Base-by-base conservation (phyloP, 1,140 invertebrate genomes). In the Xylocopa sonorina region DNA sequence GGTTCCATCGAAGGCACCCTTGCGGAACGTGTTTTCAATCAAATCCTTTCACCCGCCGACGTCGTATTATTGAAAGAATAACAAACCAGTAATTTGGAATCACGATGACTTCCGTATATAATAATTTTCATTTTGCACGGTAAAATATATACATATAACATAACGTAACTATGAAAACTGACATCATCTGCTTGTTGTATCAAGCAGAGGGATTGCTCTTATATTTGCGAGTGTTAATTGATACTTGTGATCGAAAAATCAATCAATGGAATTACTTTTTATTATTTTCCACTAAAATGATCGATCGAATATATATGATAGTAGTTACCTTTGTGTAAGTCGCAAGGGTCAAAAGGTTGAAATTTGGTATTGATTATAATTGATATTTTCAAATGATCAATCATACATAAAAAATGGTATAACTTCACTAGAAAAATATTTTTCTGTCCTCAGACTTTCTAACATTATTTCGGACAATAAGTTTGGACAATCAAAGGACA, bases 1-100 rank as follows among this genome's bases (percentile, higher is more conserved):
- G 66, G 55, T 12, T 24, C 41, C 18, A 38, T 60, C 63, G 55
- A 50, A 32, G 27, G 53, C 75, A 71, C 66, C 64, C 75, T 53
- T 60, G 55, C 55, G 75, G 75, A 51, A 77, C 75, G 4, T 50
- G 66, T 71, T 77, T 60, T 60, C 75, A 14, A 77, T 77, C 66
- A 77, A 77, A 77, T 41, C 41, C 53, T 55, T 69, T 34, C 64
- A 10, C 14, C 24, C 43, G 24, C 1, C 38, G 51, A 68, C n/a
- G 6, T 27, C 32, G n/a, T n/a, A 71, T 69, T 60, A 51, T 69
- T 67, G 34, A 50, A 50, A 24, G 43, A 77, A 69, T n/a, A 60
- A 58, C 43, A 50, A 57, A n/a, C 24, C 43, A 29, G 24, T 43
- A 24, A 62, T 63, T 51, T 5, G 5, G 1, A 18, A 7, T 9